Evolutionary conservation across 2,888 invertebrate genomes (phyloP).

Genomic region (Pterobdella sp.): DNA sequence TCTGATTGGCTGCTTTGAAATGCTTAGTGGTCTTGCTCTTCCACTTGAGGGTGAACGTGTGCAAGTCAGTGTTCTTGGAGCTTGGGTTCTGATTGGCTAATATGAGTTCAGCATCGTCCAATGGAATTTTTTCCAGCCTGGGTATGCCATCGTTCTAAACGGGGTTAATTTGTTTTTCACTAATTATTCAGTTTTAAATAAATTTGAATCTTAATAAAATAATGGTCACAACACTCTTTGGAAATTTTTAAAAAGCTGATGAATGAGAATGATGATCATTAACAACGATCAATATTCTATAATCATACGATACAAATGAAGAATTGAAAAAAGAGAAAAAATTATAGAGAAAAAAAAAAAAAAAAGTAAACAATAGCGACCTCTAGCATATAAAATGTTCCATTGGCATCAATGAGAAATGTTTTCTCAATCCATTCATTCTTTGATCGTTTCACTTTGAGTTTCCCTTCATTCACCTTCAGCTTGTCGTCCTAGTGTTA

Average conservation of each 20-base stretch:
- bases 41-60: not conserved
- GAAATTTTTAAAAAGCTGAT: no score
- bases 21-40: not conserved
- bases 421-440: not conserved
- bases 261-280: no score
- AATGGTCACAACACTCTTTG: no score
- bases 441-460: not conserved
- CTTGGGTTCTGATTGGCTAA: not conserved
- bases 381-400: not conserved
- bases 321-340: no score
- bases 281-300: no score
- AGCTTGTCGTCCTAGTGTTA: not conserved
- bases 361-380: not conserved
- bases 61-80: not conserved
- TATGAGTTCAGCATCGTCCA: not conserved
- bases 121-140: not conserved
- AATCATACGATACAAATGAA: no score
- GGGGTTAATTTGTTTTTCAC: no score
- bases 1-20: not conserved
- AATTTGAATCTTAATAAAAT: no score
- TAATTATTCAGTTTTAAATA: no score
- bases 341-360: not conserved
- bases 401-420: not conserved
- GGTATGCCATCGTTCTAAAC: not conserved
- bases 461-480: not conserved